Conservation (phyloP, 2,113 vertebrate genomes). For the Poeciliopsis prolifica region DNA sequence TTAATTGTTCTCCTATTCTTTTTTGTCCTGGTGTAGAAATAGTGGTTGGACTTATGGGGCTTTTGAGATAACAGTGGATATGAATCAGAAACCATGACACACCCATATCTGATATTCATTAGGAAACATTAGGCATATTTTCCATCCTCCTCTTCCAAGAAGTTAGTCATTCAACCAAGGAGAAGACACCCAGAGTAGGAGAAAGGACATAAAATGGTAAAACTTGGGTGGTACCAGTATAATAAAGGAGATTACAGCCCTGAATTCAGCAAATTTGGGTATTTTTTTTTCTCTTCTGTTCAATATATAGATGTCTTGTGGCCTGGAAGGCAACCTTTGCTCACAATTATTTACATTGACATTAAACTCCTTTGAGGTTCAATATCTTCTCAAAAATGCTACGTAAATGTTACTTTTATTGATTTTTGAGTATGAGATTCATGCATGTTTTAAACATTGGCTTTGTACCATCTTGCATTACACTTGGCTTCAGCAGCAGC, state of each 20-base stretch:
- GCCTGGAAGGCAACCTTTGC: too few species aligned
- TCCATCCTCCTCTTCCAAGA: conserved; percentile 42
- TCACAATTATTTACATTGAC: too few species aligned
- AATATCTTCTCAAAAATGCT: too few species aligned
- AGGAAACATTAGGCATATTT: conserved; percentile 28
- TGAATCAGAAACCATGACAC: conserved; percentile 51
- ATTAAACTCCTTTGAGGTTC: too few species aligned
- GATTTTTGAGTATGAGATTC: too few species aligned
- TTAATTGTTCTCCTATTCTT: conserved; percentile 3
- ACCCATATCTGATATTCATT: conserved; percentile 57
- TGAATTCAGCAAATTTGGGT: conserved; percentile 21
- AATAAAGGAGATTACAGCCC: background rate
- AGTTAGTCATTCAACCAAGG: conserved; percentile 39
- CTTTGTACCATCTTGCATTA: too few species aligned
- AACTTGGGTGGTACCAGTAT: background rate
- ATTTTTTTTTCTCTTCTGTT: too few species aligned
- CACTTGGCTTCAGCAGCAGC: too few species aligned
- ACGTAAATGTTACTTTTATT: too few species aligned
- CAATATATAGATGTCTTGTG: too few species aligned
- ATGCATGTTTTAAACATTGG: too few species aligned
- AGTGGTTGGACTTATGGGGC: conserved; percentile 18
- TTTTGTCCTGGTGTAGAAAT: conserved; percentile 31
- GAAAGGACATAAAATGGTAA: conserved; percentile 2
- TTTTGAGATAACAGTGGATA: conserved; percentile 51
- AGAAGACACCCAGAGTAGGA: background rate